Evolutionary conservation across 2,888 invertebrate species (phyloP).

Genomic region (Xestia xanthographa): DNA sequence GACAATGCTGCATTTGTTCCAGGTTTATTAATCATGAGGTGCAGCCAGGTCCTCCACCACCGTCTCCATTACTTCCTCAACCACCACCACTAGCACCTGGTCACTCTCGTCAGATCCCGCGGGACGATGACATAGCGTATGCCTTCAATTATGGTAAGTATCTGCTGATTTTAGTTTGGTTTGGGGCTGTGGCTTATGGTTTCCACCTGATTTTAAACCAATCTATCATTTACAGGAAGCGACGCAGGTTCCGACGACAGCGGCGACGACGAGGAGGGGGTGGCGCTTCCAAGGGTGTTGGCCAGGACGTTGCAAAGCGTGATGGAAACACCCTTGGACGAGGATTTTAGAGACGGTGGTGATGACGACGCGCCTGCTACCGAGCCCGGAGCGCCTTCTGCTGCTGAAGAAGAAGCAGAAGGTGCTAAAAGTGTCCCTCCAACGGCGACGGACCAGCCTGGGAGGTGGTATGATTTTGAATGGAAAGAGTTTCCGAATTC

Average conservation of each 20-base stretch:
- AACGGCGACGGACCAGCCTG: background rate
- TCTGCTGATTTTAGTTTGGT: too few relatives aligned
- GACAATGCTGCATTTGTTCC: too few relatives aligned
- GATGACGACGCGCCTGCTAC: background rate
- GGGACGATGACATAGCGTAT: too few relatives aligned
- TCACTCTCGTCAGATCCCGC: too few relatives aligned
- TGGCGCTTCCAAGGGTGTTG: too few relatives aligned
- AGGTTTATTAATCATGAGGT: too few relatives aligned
- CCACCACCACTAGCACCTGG: too few relatives aligned
- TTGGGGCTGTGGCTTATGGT: background rate
- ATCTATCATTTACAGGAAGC: slow-evolving; percentile 2
- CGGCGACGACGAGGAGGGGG: background rate
- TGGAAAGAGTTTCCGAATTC: background rate
- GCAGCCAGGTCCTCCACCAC: too few relatives aligned
- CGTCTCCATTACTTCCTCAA: too few relatives aligned
- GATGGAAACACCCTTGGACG: background rate
- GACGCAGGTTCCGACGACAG: background rate
- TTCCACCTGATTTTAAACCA: background rate
- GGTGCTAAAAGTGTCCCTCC: background rate
- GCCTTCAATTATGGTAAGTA: too few relatives aligned
- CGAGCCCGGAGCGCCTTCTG: background rate
- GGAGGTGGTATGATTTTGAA: background rate
- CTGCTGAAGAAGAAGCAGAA: background rate
- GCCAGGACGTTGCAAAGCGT: too few relatives aligned
- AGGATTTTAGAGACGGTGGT: too few relatives aligned